Conservation (phyloP, 1,140 invertebrate species). For the Yoshiicerus persimilis region DNA sequence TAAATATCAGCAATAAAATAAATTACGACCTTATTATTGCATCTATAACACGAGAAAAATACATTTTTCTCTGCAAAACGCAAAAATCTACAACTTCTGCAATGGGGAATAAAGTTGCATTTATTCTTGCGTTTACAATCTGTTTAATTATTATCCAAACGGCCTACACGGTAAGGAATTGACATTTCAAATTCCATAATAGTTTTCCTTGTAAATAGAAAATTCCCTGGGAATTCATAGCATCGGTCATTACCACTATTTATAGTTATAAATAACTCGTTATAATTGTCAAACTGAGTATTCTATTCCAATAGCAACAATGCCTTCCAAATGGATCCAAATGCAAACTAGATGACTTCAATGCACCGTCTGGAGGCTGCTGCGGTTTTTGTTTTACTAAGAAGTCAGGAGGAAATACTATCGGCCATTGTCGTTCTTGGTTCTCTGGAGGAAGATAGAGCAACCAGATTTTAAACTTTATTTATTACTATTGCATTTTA, state of each 20-base stretch:
- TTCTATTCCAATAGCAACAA: neutral
- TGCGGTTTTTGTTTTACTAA: constrained; percentile 27
- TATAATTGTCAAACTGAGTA: too few relatives aligned
- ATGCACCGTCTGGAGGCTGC: constrained; percentile 15
- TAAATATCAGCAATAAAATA: neutral
- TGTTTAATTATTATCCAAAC: neutral
- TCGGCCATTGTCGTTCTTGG: constrained; percentile 29
- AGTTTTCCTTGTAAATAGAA: too few relatives aligned
- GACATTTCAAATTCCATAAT: too few relatives aligned
- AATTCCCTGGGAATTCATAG: too few relatives aligned
- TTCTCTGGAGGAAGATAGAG: constrained; percentile 23
- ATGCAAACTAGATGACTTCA: constrained; percentile 30
- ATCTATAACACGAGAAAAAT: too few relatives aligned
- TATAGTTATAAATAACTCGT: too few relatives aligned
- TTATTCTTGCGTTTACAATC: neutral
- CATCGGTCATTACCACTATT: too few relatives aligned
- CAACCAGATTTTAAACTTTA: neutral
- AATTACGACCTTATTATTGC: neutral
- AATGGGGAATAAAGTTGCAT: neutral
- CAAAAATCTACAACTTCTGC: neutral
- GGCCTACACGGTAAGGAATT: neutral
- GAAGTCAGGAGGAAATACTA: neutral
- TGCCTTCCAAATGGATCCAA: constrained; percentile 23
- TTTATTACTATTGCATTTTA: neutral
- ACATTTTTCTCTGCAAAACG: neutral